A percentile compares a stretch with the other conserved stretches of the same genome.
Evolutionary conservation across 1,140 invertebrate species (phyloP).

Genomic region (Phortica variegata): DNA sequence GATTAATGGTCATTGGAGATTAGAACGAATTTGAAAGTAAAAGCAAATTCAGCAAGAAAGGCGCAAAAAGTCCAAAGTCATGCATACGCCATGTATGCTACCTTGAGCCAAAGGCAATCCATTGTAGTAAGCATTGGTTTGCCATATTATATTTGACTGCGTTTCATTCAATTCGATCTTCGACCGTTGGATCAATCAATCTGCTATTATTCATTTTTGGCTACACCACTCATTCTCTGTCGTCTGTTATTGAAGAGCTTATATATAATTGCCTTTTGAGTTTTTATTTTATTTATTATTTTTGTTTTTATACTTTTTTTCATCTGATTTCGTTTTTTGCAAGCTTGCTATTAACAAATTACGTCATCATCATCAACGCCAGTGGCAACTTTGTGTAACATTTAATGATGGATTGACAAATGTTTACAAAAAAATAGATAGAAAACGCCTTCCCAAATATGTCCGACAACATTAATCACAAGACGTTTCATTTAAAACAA

Average conservation of each 20-base stretch:
- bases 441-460: no score
- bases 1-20: constrained; percentile 54
- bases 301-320: constrained; percentile 5
- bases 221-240: neutral
- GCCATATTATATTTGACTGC: no score
- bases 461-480: no score
- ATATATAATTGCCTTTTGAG: constrained; percentile 52
- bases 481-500: neutral
- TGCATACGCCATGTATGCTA: no score
- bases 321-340: constrained; percentile 11
- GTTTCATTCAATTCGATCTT: constrained; percentile 53
- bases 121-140: no score
- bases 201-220: constrained; percentile 40
- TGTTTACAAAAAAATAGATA: constrained; percentile 37
- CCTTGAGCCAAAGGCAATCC: no score
- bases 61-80: neutral
- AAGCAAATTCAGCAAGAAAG: neutral
- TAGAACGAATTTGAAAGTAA: constrained; percentile 35
- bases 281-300: constrained; percentile 15
- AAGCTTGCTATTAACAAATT: constrained; percentile 34
- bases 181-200: constrained; percentile 50
- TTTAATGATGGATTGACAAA: constrained; percentile 47
- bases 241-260: constrained; percentile 12
- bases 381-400: constrained; percentile 5
- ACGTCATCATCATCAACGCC: constrained; percentile 45